These are phyloP conservation scores for Stigmatopora argus DNA, from an alignment of 2,113 vertebrate species.

Conservation along the genomic window DNA sequence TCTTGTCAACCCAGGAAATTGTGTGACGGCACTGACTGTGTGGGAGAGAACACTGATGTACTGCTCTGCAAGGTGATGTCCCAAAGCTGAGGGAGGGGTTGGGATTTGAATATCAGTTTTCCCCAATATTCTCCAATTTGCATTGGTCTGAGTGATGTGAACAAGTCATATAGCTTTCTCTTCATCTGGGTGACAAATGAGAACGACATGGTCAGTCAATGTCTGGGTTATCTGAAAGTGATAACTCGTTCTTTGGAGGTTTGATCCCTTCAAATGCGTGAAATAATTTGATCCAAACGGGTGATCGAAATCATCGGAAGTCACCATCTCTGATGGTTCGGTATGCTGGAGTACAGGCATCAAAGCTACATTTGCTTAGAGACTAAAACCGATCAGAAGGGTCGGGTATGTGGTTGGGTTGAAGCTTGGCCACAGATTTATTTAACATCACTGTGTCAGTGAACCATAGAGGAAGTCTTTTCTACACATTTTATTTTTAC, in stretches of 20 bases:
- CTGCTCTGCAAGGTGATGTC: background rate
- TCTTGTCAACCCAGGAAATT: background rate
- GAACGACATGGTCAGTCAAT: background rate
- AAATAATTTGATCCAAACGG: background rate
- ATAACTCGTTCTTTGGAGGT: background rate
- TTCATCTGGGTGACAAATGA: background rate
- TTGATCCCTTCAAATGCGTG: background rate
- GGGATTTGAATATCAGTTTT: too few species aligned
- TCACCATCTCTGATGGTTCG: conserved; percentile 2
- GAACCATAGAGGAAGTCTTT: background rate
- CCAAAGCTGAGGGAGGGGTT: background rate
- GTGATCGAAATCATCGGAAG: background rate
- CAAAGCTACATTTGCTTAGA: background rate
- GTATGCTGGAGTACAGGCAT: background rate
- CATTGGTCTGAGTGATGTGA: background rate
- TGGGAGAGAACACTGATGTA: background rate
- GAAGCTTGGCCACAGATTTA: background rate
- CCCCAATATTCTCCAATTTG: background rate
- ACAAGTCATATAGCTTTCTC: background rate
- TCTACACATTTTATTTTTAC: background rate
- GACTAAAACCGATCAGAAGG: background rate
- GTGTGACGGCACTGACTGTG: background rate
- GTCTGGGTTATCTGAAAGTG: background rate
- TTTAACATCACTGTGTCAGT: conserved; percentile 12
- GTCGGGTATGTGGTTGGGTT: conserved; percentile 4